These are phyloP conservation scores for Toxostoma redivivum DNA, from an alignment of 2,113 vertebrate genomes.

Conservation along the genomic window DNA sequence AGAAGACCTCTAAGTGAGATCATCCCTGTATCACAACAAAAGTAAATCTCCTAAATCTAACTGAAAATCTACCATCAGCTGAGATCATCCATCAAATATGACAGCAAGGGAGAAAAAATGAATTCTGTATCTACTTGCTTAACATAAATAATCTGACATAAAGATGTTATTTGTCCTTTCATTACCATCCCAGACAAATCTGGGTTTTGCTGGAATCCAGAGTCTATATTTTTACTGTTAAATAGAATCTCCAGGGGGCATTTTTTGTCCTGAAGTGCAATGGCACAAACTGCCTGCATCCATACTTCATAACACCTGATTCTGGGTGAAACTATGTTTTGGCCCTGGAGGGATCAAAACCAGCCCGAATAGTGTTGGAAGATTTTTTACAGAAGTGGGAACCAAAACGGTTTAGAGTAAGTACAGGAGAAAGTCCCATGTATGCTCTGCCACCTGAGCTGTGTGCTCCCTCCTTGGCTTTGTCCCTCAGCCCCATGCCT, in stretches of 20 bases:
- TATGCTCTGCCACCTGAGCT: rapidly evolving
- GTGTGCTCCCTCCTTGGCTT: rapidly evolving
- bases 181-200: background rate
- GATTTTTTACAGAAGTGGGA: background rate
- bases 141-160: background rate
- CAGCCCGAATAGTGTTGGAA: rapidly evolving
- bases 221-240: background rate
- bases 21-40: background rate
- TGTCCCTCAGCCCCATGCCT: background rate
- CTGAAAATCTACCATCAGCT: background rate
- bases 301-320: background rate
- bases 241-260: background rate
- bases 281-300: background rate
- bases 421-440: background rate
- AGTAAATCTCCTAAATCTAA: background rate
- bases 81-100: background rate
- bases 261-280: background rate
- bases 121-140: background rate
- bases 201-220: background rate
- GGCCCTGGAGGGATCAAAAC: background rate
- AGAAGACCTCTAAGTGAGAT: background rate
- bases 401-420: background rate
- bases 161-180: background rate
- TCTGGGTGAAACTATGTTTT: background rate
- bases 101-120: background rate